phyloP scores from a whole-genome alignment of 2,797 vertebrate species.

The Melanotaenia maccullochi region DNA sequence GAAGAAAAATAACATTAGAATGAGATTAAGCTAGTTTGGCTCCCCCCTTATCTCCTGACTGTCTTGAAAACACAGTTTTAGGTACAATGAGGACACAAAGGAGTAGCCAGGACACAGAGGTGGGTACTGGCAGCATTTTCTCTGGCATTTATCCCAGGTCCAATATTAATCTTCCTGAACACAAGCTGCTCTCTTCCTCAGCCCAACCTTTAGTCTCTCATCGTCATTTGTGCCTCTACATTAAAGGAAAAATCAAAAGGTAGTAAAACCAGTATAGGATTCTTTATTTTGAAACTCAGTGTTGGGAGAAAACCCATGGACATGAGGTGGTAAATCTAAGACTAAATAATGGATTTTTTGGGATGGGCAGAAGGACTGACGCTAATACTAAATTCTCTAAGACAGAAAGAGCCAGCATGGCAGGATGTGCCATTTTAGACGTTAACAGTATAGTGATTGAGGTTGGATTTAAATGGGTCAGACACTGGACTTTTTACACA shows the following conservation, averaged over 20 bases:
- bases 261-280: conserved; percentile 5
- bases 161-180: conserved; percentile 57
- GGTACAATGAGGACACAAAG: conserved; percentile 45
- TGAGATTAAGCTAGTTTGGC: conserved; percentile 15
- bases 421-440: not conserved
- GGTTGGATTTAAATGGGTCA: not conserved
- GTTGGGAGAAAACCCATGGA: not conserved
- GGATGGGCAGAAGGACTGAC: not conserved
- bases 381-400: not conserved
- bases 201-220: conserved; percentile 29
- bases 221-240: conserved; percentile 11
- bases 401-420: not conserved
- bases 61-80: conserved; percentile 26
- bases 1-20: conserved; percentile 9
- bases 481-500: not conserved
- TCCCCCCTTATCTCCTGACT: conserved; percentile 28
- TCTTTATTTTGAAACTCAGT: conserved; percentile 1
- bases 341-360: conserved; percentile 4
- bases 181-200: conserved; percentile 48
- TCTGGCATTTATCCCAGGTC: conserved; percentile 58
- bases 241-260: conserved; percentile 33
- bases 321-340: conserved; percentile 1
- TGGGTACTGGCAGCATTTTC: conserved; percentile 67
- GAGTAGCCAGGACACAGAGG: conserved; percentile 47
- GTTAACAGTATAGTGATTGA: not conserved